Evolutionary conservation across 2,113 vertebrate genomes (phyloP), one percentile per base, ranked within the genome.

Genomic region (Nyctereutes procyonoides): DNA sequence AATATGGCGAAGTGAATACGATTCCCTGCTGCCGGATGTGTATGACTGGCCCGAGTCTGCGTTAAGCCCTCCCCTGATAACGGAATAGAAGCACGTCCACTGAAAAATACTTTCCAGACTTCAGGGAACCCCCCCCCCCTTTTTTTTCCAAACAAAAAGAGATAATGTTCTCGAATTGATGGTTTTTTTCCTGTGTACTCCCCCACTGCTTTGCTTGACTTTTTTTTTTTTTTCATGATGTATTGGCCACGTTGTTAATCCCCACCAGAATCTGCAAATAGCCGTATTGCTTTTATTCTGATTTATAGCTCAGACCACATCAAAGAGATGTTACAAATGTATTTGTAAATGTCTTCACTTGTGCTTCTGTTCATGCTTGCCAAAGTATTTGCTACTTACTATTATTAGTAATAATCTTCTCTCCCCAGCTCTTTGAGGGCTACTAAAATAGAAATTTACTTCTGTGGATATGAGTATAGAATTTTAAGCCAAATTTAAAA

Each of bases 1-100:
- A 91, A 97, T 99, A 24, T 99, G 99, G 99, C 98, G 98, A 98
- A 99, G 99, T 3, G 94, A 99, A 16, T 99, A 99, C 0, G 99
- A 99, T 63, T 99, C 99, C 93, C 99, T 99, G 98, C 97, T 99
- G 91, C 99, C 99, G 0, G 99, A 99, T 16, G 98, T 99, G 28
- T 99, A 99, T 2, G 99, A 99, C 67, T 99, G 99, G 99, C 99
- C 99, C 0, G 99, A 98, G 19, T 99, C 99, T 63, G 97, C 97
- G 30, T 98, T 98, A 16, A 97, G 67, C n/a, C 98, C 98, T 38
- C 99, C 99, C 12, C 98, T 98, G 63, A 98, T 51, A 96, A 92
- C 65, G 88, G 98, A 99, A 38, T 89, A 92, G 96, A 53, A 2
- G 0, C 38, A 0, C 60, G 24, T 87, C 94, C 84, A 2, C 71